Evolutionary conservation across 2,888 invertebrate genomes (phyloP).

Genomic region (Galeruca laticollis): DNA sequence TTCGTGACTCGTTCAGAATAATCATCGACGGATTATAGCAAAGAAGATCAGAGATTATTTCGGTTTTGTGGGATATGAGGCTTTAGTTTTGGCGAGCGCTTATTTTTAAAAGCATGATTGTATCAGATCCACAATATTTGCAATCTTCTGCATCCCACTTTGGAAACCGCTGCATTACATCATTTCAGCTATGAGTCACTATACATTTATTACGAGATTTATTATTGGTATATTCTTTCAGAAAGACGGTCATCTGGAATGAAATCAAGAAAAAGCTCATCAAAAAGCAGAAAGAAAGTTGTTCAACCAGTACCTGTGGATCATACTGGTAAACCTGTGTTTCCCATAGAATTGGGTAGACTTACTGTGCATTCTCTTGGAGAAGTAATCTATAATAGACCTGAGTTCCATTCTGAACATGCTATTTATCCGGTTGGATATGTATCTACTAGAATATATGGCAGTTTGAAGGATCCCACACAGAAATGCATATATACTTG

Average conservation of each 20-base stretch:
- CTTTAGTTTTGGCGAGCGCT: no score
- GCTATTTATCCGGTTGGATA: constrained; percentile 83
- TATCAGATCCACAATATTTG: no score
- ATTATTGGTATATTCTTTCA: constrained; percentile 20
- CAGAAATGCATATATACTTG: constrained; percentile 83
- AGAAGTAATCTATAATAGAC: constrained; percentile 77
- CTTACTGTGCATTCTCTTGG: constrained; percentile 81
- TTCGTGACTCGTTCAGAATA: no score
- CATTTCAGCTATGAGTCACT: background rate
- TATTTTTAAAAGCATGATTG: no score
- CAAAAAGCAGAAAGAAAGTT: constrained; percentile 65
- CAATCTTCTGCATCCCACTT: no score
- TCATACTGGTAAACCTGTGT: constrained; percentile 76
- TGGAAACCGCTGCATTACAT: no score
- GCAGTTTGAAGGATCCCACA: constrained; percentile 77
- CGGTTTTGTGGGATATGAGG: no score
- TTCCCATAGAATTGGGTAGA: constrained; percentile 79
- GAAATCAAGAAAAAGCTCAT: constrained; percentile 52
- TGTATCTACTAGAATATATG: constrained; percentile 81
- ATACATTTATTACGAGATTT: background rate
- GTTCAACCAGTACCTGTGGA: constrained; percentile 77
- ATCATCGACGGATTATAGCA: no score
- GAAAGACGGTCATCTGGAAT: constrained; percentile 50
- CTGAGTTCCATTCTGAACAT: constrained; percentile 78
- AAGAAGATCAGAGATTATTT: no score